Conservation (phyloP, 2,797 vertebrate species). For the Rhinogobio ventralis region DNA sequence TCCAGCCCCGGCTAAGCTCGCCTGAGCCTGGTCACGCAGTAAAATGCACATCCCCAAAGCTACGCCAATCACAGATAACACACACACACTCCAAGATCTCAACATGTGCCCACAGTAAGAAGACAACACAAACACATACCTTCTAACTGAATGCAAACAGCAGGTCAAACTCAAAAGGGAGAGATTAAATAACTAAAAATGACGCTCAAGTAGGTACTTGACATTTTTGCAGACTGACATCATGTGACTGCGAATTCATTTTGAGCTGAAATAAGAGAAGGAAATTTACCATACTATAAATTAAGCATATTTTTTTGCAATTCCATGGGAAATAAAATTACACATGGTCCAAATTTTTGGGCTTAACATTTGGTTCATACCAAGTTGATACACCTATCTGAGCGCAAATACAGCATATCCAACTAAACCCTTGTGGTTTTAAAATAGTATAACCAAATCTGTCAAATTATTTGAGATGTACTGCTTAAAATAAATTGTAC, state of each 20-base stretch:
- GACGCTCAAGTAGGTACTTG: conserved; percentile 31
- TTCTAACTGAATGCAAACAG: neutral
- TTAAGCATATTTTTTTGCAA: neutral
- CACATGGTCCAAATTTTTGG: neutral
- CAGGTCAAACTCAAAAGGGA: conserved; percentile 6
- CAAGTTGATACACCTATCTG: neutral
- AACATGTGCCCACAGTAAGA: neutral
- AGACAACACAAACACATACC: neutral
- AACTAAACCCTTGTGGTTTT: neutral
- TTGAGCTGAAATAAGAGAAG: neutral
- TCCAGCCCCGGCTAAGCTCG: conserved; percentile 26
- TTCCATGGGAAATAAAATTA: neutral
- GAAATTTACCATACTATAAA: neutral
- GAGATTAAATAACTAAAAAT: conserved; percentile 26
- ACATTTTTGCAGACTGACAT: conserved; percentile 35
- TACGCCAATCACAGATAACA: neutral
- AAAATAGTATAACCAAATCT: no score
- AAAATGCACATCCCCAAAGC: neutral
- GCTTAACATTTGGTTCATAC: neutral
- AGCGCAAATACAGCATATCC: neutral
- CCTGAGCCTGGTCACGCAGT: conserved; percentile 21
- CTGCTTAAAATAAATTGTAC: no score
- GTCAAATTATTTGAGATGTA: no score
- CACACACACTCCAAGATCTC: conserved; percentile 6
- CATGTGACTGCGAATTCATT: conserved; percentile 4